phyloP scores from a whole-genome alignment of 2,888 invertebrate genomes.

The Bembecia ichneumoniformis region DNA sequence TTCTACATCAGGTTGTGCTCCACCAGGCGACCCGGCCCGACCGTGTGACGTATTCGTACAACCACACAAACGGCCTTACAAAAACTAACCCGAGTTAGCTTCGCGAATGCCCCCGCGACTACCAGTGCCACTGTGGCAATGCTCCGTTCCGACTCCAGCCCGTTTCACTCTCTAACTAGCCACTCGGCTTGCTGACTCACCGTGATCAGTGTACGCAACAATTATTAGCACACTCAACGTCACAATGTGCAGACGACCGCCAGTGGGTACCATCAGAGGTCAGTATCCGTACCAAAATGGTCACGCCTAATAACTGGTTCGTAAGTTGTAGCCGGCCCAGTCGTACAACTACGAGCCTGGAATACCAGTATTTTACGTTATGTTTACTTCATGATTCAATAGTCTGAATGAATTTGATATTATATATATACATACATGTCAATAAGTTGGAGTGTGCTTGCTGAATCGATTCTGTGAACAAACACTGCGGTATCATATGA shows the following conservation, averaged over 20 bases:
- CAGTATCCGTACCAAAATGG: conserved; percentile 72
- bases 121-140: conserved; percentile 7
- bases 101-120: conserved; percentile 27
- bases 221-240: conserved; percentile 65
- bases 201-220: conserved; percentile 47
- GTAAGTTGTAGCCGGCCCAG: conserved; percentile 64
- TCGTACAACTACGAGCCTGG: conserved; percentile 63
- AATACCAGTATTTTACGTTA: conserved; percentile 65
- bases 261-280: conserved; percentile 65
- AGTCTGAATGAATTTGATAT: conserved; percentile 43
- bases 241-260: conserved; percentile 52
- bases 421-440: background rate
- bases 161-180: conserved; percentile 39
- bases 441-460: background rate
- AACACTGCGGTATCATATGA: no score
- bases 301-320: conserved; percentile 73
- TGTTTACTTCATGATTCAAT: conserved; percentile 59
- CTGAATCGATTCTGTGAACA: no score
- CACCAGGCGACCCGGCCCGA: conserved; percentile 37
- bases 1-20: conserved; percentile 64
- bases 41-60: conserved; percentile 46
- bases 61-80: conserved; percentile 18
- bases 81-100: conserved; percentile 34
- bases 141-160: conserved; percentile 26
- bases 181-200: conserved; percentile 58